phyloP scores from a whole-genome alignment of 2,888 invertebrate genomes.

The Cheilosia variabilis region DNA sequence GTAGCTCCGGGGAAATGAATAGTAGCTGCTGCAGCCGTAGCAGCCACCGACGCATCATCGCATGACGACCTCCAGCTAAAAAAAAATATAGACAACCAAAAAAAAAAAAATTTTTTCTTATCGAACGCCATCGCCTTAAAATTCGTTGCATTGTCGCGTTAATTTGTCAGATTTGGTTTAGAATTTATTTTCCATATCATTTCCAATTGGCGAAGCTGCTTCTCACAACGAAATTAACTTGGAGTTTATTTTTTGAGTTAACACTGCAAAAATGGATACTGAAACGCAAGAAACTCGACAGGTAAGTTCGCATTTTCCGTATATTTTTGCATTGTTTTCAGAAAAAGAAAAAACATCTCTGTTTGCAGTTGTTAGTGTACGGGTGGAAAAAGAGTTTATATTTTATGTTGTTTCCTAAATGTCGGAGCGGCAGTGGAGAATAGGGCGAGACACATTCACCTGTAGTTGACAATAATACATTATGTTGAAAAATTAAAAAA shows the following conservation, averaged over 20 bases:
- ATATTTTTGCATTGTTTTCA: slow-evolving; percentile 33
- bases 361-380: slow-evolving; percentile 4
- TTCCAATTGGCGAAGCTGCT: slow-evolving; percentile 7
- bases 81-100: slow-evolving; percentile 35
- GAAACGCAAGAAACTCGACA: slow-evolving; percentile 83
- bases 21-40: slow-evolving; percentile 74
- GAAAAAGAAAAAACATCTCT: slow-evolving; percentile 10
- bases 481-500: slow-evolving; percentile 22
- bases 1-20: slow-evolving; percentile 50
- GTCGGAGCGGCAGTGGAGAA: slow-evolving; percentile 12
- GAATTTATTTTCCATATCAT: slow-evolving; percentile 6
- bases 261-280: slow-evolving; percentile 79
- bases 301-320: slow-evolving; percentile 77
- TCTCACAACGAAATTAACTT: slow-evolving; percentile 31
- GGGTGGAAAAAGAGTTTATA: not conserved
- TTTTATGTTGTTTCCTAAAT: not conserved
- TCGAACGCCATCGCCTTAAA: slow-evolving; percentile 59
- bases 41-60: slow-evolving; percentile 73
- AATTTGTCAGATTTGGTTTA: slow-evolving; percentile 24
- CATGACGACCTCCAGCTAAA: slow-evolving; percentile 68
- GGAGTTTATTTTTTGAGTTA: slow-evolving; percentile 45
- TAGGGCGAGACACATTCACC: slow-evolving; percentile 46
- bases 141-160: slow-evolving; percentile 38
- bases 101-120: slow-evolving; percentile 39
- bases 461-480: slow-evolving; percentile 34